Conservation (phyloP, 2,797 vertebrate species). For the Babyrousa celebensis region DNA sequence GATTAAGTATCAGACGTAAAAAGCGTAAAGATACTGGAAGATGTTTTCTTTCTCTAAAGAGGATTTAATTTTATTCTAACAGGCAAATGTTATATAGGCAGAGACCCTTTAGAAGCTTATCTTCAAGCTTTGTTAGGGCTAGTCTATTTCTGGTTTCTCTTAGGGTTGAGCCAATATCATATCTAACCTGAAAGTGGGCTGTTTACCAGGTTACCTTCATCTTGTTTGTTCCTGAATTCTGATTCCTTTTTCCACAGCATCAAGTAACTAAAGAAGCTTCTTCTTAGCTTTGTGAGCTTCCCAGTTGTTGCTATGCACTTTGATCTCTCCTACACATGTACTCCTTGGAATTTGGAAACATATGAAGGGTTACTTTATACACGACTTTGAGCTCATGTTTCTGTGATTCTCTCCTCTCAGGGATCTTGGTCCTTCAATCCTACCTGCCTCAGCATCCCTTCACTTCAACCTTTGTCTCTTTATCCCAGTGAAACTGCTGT, state of each 20-base stretch:
- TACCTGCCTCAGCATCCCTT: background rate
- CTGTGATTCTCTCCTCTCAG: background rate
- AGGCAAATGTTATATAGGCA: background rate
- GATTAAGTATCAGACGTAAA: background rate
- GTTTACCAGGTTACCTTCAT: background rate
- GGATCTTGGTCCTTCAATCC: background rate
- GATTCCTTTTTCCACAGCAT: background rate
- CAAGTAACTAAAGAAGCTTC: background rate
- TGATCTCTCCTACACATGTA: background rate
- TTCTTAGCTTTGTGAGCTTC: background rate
- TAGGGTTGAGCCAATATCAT: background rate
- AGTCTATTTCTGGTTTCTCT: background rate
- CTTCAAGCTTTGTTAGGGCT: background rate
- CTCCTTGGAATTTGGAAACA: background rate
- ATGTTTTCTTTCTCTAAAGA: slow-evolving; percentile 24
- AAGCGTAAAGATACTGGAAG: background rate
- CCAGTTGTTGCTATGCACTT: background rate
- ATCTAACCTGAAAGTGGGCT: background rate
- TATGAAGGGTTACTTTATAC: background rate
- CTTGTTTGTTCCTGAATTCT: background rate
- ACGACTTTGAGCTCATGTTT: background rate
- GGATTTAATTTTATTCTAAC: background rate
- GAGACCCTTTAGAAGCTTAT: background rate
- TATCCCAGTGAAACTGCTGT: background rate
- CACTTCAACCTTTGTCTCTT: background rate